Evolutionary conservation across 2,797 vertebrate genomes (phyloP).

Genomic region (Falco rusticolus): DNA sequence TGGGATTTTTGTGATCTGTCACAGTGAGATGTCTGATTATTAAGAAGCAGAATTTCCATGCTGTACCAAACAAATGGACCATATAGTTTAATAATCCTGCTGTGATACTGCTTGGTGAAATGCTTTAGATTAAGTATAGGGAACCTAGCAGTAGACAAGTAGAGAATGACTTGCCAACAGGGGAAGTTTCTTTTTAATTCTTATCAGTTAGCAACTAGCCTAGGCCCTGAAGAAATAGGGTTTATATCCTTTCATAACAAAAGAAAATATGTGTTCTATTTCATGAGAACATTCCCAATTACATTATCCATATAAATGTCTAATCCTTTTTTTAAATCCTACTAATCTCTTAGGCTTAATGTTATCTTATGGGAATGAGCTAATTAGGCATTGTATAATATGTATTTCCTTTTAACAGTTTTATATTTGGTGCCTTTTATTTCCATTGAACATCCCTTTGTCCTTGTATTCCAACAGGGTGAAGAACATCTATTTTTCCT

Average conservation of each 20-base stretch:
- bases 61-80: not conserved
- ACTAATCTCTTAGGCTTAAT: conserved; percentile 62
- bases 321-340: conserved; percentile 66
- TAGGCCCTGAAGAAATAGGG: conserved; percentile 10
- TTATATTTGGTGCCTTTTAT: conserved; percentile 16
- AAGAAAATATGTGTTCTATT: conserved; percentile 46
- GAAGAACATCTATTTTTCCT: not conserved
- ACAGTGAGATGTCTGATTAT: not conserved
- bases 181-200: conserved; percentile 18
- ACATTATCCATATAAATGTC: conserved; percentile 64
- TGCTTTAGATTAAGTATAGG: conserved; percentile 6
- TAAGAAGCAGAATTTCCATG: not conserved
- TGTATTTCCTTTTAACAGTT: conserved; percentile 11
- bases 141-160: not conserved
- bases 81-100: conserved; percentile 1
- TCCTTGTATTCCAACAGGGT: not conserved
- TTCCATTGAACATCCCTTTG: not conserved
- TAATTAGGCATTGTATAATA: conserved; percentile 57
- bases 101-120: not conserved
- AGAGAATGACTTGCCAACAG: conserved; percentile 1
- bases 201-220: conserved; percentile 41
- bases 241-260: conserved; percentile 48
- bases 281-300: conserved; percentile 54
- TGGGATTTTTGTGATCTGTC: not conserved
- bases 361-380: conserved; percentile 51